Percentiles rank a stretch among this genome's conserved stretches.
Evolutionary conservation across 1,140 invertebrate genomes (phyloP).

Genomic region (Nasonia vitripennis): DNA sequence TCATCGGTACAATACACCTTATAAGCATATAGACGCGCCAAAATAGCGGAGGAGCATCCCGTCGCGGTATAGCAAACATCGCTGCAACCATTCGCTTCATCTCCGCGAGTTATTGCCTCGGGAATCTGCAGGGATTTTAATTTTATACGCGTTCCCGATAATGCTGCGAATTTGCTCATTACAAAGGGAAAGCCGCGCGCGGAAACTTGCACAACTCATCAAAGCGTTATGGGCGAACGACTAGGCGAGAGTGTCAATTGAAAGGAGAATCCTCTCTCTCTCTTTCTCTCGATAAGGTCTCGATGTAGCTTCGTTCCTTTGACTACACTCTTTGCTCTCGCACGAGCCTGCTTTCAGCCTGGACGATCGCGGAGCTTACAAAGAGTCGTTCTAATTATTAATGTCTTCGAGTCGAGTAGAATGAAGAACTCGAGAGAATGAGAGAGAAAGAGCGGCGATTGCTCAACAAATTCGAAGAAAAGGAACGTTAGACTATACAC

Average conservation of each 20-base stretch:
- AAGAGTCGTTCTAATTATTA: conserved; percentile 22
- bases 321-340: background rate
- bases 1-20: background rate
- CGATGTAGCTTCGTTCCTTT: background rate
- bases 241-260: background rate
- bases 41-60: no score
- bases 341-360: background rate
- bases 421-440: background rate
- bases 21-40: no score
- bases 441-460: background rate
- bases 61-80: no score
- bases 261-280: conserved; percentile 10
- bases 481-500: background rate
- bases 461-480: conserved; percentile 21
- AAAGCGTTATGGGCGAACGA: background rate
- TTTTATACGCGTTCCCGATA: no score
- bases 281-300: background rate
- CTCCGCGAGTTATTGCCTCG: no score
- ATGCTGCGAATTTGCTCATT: background rate
- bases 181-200: no score
- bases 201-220: background rate
- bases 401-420: background rate
- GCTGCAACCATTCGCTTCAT: no score
- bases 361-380: background rate
- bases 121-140: no score